These are phyloP conservation scores for Fringilla coelebs DNA, from an alignment of 2,797 vertebrate species.

Conservation along the genomic window DNA sequence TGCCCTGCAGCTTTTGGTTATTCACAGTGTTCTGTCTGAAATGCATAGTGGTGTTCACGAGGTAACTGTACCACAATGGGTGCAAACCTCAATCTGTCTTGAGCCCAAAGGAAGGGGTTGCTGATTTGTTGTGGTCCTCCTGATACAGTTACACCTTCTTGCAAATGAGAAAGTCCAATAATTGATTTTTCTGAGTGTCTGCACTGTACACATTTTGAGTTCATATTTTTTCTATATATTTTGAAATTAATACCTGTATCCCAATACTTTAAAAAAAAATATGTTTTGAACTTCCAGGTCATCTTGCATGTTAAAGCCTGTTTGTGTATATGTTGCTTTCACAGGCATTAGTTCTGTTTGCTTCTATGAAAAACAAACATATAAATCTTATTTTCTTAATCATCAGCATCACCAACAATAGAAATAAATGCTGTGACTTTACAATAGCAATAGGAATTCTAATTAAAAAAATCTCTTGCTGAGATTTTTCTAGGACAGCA, in stretches of 20 bases:
- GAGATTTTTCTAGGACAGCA: background rate
- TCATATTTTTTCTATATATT: background rate
- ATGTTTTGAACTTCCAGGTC: background rate
- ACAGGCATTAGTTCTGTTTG: background rate
- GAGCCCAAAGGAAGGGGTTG: background rate
- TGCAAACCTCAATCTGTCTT: background rate
- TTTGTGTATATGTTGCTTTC: fast-evolving
- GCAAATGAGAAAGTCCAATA: background rate
- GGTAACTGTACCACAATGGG: background rate
- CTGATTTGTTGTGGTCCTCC: fast-evolving
- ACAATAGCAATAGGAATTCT: fast-evolving
- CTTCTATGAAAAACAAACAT: background rate
- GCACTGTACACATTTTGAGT: background rate
- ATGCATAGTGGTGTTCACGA: background rate
- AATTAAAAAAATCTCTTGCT: background rate
- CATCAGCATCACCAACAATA: background rate
- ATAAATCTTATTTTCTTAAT: background rate
- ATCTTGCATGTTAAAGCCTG: background rate
- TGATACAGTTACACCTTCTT: background rate
- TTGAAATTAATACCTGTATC: background rate
- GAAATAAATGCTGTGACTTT: background rate
- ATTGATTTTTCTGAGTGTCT: background rate
- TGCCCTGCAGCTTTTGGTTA: background rate
- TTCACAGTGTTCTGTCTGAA: background rate
- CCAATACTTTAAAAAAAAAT: background rate